phyloP scores from a whole-genome alignment of 2,113 vertebrate species.

The Pheucticus melanocephalus region DNA sequence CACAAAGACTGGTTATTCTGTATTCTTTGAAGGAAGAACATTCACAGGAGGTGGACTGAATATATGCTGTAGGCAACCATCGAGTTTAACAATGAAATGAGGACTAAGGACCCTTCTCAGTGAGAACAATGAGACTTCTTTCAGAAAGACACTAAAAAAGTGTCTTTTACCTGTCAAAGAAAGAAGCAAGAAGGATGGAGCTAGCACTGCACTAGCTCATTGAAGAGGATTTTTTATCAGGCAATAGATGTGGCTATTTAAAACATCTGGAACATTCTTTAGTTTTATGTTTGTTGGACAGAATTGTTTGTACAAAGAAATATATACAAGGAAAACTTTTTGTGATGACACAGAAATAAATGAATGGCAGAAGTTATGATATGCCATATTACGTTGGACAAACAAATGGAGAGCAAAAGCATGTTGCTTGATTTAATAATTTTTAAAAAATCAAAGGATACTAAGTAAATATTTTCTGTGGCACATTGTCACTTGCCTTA shows the following conservation, averaged over 20 bases:
- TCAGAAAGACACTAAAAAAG: not conserved
- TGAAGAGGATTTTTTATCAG: not conserved
- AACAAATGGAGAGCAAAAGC: not conserved
- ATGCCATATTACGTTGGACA: accelerated
- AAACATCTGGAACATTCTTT: not conserved
- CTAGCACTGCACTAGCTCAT: not conserved
- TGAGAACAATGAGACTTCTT: not conserved
- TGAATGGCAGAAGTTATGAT: not conserved
- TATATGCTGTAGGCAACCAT: not conserved
- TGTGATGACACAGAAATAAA: not conserved
- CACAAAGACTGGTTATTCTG: not conserved
- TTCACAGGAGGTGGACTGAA: not conserved
- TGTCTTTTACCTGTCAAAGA: not conserved
- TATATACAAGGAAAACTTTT: not conserved
- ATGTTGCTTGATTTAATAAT: not conserved
- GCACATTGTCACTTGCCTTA: not conserved
- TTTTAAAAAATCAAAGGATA: not conserved
- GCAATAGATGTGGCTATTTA: not conserved
- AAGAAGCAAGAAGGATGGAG: not conserved
- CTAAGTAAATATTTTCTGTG: not conserved
- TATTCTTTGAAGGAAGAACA: not conserved
- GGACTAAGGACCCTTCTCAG: not conserved
- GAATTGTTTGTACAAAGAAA: not conserved
- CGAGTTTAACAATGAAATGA: not conserved
- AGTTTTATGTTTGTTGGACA: not conserved